These are phyloP conservation scores for Eilema caniola DNA, from an alignment of 2,888 invertebrate species.

Conservation along the genomic window DNA sequence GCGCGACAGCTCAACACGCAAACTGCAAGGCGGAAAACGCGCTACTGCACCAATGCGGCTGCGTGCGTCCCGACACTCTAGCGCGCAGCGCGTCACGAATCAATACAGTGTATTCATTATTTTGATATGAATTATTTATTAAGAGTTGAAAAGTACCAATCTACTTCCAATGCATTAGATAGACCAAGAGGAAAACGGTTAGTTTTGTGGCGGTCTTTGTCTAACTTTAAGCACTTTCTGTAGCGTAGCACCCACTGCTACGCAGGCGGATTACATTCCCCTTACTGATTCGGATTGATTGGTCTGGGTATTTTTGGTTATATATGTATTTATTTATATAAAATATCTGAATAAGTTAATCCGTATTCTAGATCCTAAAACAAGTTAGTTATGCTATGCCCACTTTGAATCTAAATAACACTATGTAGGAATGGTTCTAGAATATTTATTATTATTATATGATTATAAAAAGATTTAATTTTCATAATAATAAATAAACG, in stretches of 20 bases:
- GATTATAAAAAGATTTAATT: neutral
- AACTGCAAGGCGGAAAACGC: neutral
- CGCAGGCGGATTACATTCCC: too few relatives aligned
- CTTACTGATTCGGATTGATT: too few relatives aligned
- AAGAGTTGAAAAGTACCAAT: neutral
- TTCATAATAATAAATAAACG: neutral
- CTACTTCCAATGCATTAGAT: neutral
- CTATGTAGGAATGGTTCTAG: too few relatives aligned
- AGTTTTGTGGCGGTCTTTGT: neutral
- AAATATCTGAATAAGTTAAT: too few relatives aligned
- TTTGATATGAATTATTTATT: neutral
- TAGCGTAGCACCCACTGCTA: too few relatives aligned
- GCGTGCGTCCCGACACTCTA: conserved; percentile 6
- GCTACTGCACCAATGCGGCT: conserved; percentile 16
- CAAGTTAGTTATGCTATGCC: too few relatives aligned
- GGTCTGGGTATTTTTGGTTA: too few relatives aligned
- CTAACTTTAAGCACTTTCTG: neutral
- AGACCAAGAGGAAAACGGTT: neutral
- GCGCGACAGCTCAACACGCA: conserved; percentile 12
- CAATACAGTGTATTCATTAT: neutral
- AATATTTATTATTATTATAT: too few relatives aligned
- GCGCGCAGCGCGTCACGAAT: neutral
- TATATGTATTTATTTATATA: too few relatives aligned
- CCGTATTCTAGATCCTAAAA: too few relatives aligned
- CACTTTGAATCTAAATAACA: too few relatives aligned